Percentiles rank a stretch among this genome's conserved stretches.
These are phyloP conservation scores for Rhyacophila evoluta DNA, from an alignment of 2,888 invertebrate genomes.

Conservation along the genomic window DNA sequence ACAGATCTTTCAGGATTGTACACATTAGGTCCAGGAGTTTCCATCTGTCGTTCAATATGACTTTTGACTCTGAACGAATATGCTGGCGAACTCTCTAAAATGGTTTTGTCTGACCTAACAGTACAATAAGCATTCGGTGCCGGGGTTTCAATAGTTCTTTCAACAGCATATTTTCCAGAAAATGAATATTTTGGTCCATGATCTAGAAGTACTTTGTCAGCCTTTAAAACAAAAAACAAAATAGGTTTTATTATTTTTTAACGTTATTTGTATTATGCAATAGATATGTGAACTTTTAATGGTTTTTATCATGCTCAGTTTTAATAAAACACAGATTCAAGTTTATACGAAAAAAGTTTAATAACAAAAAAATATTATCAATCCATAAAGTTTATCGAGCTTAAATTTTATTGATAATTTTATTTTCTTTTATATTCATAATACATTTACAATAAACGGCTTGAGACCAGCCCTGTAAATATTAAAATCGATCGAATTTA, in stretches of 20 bases:
- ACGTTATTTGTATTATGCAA: neutral
- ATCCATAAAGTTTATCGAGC: no score
- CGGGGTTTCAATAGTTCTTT: conserved; percentile 73
- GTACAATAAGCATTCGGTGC: conserved; percentile 71
- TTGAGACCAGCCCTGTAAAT: no score
- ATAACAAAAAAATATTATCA: neutral
- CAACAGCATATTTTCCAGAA: conserved; percentile 72
- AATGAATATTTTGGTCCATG: conserved; percentile 78
- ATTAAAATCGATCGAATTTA: no score
- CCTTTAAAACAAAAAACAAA: conserved; percentile 59
- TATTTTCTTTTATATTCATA: no score
- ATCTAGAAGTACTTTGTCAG: conserved; percentile 65
- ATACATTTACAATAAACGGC: no score
- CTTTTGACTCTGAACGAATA: conserved; percentile 68
- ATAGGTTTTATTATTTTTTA: neutral
- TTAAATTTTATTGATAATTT: no score
- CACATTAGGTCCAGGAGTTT: conserved; percentile 75
- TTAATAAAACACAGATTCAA: no score
- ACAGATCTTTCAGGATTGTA: conserved; percentile 67
- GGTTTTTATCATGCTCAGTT: no score
- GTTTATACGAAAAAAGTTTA: neutral
- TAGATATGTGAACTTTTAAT: no score
- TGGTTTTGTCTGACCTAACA: conserved; percentile 72
- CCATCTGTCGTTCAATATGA: conserved; percentile 63
- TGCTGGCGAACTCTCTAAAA: conserved; percentile 68